These are phyloP conservation scores for Sitobion miscanthi DNA, from an alignment of 1,140 invertebrate species.

Conservation along the genomic window DNA sequence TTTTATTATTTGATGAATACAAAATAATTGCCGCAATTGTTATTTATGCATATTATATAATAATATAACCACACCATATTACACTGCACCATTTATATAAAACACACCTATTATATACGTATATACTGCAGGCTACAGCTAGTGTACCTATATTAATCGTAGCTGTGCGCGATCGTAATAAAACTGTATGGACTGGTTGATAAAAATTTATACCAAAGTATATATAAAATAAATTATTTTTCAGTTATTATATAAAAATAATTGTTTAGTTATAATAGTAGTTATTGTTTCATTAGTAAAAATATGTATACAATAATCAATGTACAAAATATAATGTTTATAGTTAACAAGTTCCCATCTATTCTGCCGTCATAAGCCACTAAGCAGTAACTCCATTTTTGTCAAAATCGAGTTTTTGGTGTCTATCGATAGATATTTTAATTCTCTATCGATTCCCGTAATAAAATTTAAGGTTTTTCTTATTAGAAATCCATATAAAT, in stretches of 20 bases:
- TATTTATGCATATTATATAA: not conserved
- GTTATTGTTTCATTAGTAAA: not conserved
- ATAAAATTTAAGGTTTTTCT: no score
- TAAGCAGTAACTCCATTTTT: no score
- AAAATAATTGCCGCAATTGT: not conserved
- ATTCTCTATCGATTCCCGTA: no score
- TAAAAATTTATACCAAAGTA: not conserved
- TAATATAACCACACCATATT: not conserved
- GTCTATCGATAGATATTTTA: no score
- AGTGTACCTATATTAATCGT: not conserved
- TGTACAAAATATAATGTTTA: not conserved
- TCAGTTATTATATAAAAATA: not conserved
- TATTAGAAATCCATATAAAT: no score
- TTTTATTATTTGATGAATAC: not conserved
- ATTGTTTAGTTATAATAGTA: no score
- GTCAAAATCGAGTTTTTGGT: no score
- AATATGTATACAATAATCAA: not conserved
- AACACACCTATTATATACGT: no score
- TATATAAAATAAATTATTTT: not conserved
- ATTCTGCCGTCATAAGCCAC: no score
- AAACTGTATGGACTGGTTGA: not conserved
- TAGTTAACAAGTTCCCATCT: not conserved
- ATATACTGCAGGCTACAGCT: no score
- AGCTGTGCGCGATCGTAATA: not conserved
- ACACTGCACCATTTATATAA: not conserved